These are phyloP conservation scores for Aricia agestis DNA, from an alignment of 1,140 invertebrate species.

Conservation along the genomic window DNA sequence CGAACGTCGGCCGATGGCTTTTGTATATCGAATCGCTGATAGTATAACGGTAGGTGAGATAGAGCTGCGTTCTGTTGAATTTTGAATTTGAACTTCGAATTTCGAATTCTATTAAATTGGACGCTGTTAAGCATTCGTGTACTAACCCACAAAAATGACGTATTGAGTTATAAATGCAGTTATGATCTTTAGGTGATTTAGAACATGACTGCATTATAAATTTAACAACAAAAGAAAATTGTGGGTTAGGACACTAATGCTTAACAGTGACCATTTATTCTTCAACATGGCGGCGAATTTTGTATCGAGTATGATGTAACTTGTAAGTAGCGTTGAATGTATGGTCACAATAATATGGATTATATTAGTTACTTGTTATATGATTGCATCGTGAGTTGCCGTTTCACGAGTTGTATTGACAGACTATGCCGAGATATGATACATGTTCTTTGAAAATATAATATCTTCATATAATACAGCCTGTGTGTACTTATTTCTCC, in stretches of 20 bases:
- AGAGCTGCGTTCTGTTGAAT: conserved; percentile 41
- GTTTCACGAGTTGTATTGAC: conserved; percentile 70
- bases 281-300: conserved; percentile 52
- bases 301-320: conserved; percentile 50
- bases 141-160: no score
- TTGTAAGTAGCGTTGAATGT: conserved; percentile 57
- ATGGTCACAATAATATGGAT: conserved; percentile 68
- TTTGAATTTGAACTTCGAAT: conserved; percentile 23
- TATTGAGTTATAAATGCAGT: no score
- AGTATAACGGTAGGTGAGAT: conserved; percentile 52
- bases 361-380: conserved; percentile 73
- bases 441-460: conserved; percentile 76
- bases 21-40: conserved; percentile 60
- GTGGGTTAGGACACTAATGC: no score
- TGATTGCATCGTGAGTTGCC: conserved; percentile 38
- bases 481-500: conserved; percentile 44
- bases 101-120: no score
- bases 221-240: no score
- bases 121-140: no score
- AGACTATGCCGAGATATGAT: conserved; percentile 63
- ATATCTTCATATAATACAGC: conserved; percentile 72
- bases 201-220: no score
- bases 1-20: conserved; percentile 50
- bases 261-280: conserved; percentile 25
- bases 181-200: no score